Conservation (phyloP, 1,140 invertebrate genomes). For the Ooceraea biroi region DNA sequence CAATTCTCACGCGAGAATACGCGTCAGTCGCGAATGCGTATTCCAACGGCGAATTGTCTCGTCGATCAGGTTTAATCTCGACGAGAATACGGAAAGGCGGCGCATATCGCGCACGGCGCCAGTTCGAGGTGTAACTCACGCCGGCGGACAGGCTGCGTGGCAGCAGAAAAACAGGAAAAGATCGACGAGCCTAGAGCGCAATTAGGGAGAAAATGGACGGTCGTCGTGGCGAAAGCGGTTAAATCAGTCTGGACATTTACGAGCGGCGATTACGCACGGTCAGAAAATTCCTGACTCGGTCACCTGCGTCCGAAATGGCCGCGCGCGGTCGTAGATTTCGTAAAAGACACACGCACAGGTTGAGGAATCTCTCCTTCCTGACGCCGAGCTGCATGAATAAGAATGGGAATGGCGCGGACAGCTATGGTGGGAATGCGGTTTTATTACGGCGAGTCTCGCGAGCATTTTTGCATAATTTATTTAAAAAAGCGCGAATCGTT, state of each 20-base stretch:
- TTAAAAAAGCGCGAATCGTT: background rate
- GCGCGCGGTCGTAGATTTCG: constrained; percentile 44
- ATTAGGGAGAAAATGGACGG: constrained; percentile 78
- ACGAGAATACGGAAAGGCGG: constrained; percentile 37
- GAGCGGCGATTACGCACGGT: constrained; percentile 69
- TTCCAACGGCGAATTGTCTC: constrained; percentile 49
- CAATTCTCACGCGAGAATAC: constrained; percentile 16
- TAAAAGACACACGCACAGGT: constrained; percentile 7
- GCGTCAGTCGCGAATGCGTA: background rate
- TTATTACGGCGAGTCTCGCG: background rate
- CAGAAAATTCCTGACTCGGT: constrained; percentile 74
- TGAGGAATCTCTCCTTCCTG: background rate
- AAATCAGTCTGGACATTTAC: constrained; percentile 81
- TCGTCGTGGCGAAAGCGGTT: constrained; percentile 73
- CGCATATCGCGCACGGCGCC: constrained; percentile 34
- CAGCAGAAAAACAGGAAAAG: constrained; percentile 43
- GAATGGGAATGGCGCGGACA: background rate
- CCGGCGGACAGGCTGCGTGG: constrained; percentile 7
- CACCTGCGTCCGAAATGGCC: constrained; percentile 55
- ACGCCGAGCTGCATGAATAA: background rate
- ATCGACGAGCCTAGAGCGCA: constrained; percentile 72
- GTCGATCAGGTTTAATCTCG: constrained; percentile 51
- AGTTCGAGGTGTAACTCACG: constrained; percentile 16
- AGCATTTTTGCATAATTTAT: constrained; percentile 9
- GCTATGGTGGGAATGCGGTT: background rate